phyloP scores from a whole-genome alignment of 1,140 invertebrate genomes.

The Euglossa dilemma region DNA sequence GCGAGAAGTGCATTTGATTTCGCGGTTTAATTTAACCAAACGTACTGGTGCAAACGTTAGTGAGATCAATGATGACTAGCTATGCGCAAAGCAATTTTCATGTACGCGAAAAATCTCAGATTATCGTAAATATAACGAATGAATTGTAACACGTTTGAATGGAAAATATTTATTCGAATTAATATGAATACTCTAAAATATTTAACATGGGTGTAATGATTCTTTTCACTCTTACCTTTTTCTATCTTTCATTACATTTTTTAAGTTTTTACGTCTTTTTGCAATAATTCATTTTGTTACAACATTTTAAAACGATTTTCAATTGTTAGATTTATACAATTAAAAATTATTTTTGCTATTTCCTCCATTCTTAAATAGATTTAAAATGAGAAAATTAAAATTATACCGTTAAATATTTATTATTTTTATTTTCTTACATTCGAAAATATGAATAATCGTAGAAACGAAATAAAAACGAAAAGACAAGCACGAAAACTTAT shows the following conservation, averaged over 20 bases:
- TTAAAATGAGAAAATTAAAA: not conserved
- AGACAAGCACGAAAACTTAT: constrained; percentile 4
- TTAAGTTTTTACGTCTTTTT: too few species aligned
- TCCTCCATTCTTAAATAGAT: too few species aligned
- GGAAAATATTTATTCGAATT: too few species aligned
- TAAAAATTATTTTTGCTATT: too few species aligned
- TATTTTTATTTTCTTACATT: not conserved
- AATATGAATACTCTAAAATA: too few species aligned
- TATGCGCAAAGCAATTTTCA: constrained; percentile 47
- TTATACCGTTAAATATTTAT: too few species aligned
- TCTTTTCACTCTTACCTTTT: not conserved
- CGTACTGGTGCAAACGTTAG: constrained; percentile 57
- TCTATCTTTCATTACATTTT: not conserved
- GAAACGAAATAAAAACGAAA: constrained; percentile 14
- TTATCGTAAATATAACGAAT: too few species aligned
- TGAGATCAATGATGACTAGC: constrained; percentile 64
- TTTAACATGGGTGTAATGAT: not conserved
- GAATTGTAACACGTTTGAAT: not conserved
- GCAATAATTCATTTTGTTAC: too few species aligned
- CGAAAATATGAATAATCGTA: not conserved
- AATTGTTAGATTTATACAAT: too few species aligned
- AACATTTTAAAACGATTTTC: too few species aligned
- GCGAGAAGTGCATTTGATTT: not conserved
- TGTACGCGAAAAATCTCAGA: not conserved
- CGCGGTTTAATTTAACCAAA: not conserved